A percentile compares a stretch with the other conserved stretches of the same genome.
phyloP scores from a whole-genome alignment of 2,888 invertebrate genomes.

The Pristionchus exspectatus region DNA sequence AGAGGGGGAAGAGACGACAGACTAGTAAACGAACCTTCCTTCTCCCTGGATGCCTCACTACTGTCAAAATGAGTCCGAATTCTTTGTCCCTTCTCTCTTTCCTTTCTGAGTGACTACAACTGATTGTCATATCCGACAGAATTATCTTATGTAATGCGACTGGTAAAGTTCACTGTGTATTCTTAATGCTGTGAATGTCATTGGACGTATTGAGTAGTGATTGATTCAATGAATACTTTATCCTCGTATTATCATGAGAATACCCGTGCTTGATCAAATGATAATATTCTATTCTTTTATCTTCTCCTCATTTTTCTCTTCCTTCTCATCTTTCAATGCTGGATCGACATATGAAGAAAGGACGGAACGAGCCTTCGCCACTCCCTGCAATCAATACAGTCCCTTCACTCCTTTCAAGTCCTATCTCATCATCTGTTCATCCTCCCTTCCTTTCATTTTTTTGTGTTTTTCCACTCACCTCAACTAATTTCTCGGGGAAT shows the following conservation, averaged over 20 bases:
- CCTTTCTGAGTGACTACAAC: not conserved
- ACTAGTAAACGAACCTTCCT: not conserved
- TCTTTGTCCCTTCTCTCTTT: not conserved
- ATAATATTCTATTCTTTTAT: not conserved
- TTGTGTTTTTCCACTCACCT: constrained; percentile 34
- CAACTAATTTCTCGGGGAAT: constrained; percentile 64
- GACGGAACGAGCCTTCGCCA: constrained; percentile 31
- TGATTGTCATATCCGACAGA: not conserved
- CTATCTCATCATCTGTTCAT: not conserved
- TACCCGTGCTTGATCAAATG: not conserved
- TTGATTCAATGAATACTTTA: not conserved
- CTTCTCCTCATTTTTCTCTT: constrained; percentile 39
- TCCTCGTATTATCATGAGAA: not conserved
- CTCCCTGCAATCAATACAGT: not conserved
- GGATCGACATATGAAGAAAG: constrained; percentile 10
- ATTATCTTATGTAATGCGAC: not conserved
- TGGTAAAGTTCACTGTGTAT: not conserved
- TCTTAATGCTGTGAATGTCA: not conserved
- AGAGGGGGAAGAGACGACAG: not conserved
- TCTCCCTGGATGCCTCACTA: not conserved
- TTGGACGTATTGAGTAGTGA: not conserved
- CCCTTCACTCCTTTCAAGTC: not conserved
- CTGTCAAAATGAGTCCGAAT: constrained; percentile 38
- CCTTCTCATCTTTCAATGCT: constrained; percentile 26
- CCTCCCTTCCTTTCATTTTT: not conserved